Evolutionary conservation across 2,797 vertebrate genomes (phyloP).

Genomic region (Glyptemys insculpta): DNA sequence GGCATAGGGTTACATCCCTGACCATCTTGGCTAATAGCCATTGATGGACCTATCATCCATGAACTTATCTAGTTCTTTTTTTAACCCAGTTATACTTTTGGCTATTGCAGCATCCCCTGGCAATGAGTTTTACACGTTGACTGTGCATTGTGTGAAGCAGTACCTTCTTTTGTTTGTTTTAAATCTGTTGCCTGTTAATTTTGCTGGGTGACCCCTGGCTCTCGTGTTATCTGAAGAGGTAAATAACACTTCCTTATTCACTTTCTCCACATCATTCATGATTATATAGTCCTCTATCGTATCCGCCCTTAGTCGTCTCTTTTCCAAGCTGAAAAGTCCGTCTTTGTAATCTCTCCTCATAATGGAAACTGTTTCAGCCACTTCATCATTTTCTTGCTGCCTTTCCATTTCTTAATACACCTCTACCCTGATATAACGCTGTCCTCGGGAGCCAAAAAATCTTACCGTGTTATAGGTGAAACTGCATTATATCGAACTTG

Average conservation of each 20-base stretch:
- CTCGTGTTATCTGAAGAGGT: not conserved
- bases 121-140: not conserved
- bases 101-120: no score
- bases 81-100: no score
- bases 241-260: not conserved
- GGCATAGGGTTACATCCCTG: no score
- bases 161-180: not conserved
- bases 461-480: no score
- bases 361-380: not conserved
- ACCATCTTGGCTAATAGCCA: no score
- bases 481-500: no score
- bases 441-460: no score
- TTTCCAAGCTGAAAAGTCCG: not conserved
- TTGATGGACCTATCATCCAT: no score
- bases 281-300: not conserved
- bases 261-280: not conserved
- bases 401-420: not conserved
- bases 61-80: no score
- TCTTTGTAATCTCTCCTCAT: not conserved
- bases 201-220: not conserved
- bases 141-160: not conserved
- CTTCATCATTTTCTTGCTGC: not conserved
- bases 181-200: not conserved
- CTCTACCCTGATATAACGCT: no score
- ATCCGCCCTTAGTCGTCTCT: not conserved